phyloP scores from a whole-genome alignment of 2,888 invertebrate genomes.

The Lasioglossum leucozonium region DNA sequence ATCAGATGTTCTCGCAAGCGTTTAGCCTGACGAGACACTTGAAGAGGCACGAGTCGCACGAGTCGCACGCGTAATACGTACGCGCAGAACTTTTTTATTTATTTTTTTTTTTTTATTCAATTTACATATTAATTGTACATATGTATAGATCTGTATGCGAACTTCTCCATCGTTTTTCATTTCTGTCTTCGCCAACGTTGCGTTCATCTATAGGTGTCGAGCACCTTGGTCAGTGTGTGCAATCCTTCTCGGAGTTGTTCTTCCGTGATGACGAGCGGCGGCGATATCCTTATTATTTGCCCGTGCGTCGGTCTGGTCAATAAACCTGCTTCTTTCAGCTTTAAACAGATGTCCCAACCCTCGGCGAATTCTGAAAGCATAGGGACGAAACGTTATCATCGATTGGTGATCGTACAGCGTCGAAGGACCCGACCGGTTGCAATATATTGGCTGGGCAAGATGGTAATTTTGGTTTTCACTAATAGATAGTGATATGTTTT shows the following conservation, averaged over 20 bases:
- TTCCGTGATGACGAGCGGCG: constrained; percentile 89
- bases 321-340: constrained; percentile 88
- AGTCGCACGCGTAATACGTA: constrained; percentile 62
- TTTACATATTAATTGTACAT: constrained; percentile 1
- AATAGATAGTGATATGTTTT: no score
- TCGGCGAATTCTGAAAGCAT: constrained; percentile 86
- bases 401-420: no score
- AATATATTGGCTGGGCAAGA: no score
- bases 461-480: no score
- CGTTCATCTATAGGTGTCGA: constrained; percentile 63
- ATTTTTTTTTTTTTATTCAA: neutral
- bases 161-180: neutral
- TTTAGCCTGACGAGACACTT: constrained; percentile 85
- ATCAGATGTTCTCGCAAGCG: constrained; percentile 85
- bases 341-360: constrained; percentile 89
- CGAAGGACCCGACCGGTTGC: no score
- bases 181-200: neutral
- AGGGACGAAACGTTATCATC: neutral
- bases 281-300: constrained; percentile 90
- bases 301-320: constrained; percentile 91
- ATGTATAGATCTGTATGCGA: neutral
- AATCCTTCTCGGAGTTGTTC: constrained; percentile 86
- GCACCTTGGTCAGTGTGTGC: constrained; percentile 85
- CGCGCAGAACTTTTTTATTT: constrained; percentile 10
- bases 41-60: constrained; percentile 85